Base-by-base conservation (phyloP, 2,797 vertebrate species). In the Kryptopterus vitreolus region DNA sequence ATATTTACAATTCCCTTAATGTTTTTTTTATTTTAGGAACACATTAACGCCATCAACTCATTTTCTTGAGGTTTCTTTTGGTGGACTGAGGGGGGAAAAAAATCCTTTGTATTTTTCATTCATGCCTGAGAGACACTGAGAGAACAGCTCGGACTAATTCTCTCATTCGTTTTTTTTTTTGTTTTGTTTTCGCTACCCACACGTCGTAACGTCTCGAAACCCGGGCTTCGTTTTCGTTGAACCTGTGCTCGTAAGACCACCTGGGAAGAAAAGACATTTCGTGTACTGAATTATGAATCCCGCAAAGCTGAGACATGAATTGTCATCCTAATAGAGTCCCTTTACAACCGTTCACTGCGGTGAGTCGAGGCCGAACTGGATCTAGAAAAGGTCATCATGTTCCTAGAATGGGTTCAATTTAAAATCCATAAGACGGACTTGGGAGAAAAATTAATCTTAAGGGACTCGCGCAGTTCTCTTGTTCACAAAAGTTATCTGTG, bases 281-380 rank as follows among this genome's bases (percentile, higher is more conserved):
- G 78, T 61, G 4, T 16, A 70, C 75, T 83, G 66, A 71, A 55
- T 77, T 85, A 82, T 38, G 52, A 84, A 82, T 81, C 61, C 68
- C 38, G 13, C 63, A 74, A 71, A 73, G 74, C 53, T 85, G 65
- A 80, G 79, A 83, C 84, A 83, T 73, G 81, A 84, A 82, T 79
- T 80, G 79, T 86, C 81, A 85, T 83, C 83, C 83, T 84, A 85
- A 86, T 81, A 79, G 86, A 84, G 86, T 87, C 78, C 84, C 83
- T 83, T 84, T 87, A 86, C 84, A 84, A 69, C 38, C 77, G 62
- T 81, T 84, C 81, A 81, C 76, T 81, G 77, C 68, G 77, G 78
- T 84, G 76, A 16, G 82, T 81, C 83, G 61, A 87, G n/a, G 84
- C 58, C 70, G 50, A 78, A 77, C 73, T 77, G 78, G 65, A 80